Conservation (phyloP, 2,888 invertebrate species). For the Neuroscelio doddi region DNA sequence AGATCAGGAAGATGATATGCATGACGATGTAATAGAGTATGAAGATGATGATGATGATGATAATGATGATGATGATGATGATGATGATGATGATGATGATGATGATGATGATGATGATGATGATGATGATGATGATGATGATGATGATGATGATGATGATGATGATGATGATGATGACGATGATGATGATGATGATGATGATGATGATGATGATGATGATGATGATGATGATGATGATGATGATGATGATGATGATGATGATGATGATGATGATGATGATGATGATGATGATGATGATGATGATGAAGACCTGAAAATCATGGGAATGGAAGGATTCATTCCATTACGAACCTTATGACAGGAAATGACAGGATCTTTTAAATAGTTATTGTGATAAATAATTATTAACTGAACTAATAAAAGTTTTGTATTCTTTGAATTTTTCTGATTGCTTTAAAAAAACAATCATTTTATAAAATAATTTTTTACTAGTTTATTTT, state of each 20-base stretch:
- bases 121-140: too few species aligned
- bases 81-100: too few species aligned
- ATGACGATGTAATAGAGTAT: too few species aligned
- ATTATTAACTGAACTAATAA: background rate
- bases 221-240: too few species aligned
- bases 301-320: constrained; percentile 66
- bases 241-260: constrained; percentile 43
- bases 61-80: too few species aligned
- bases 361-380: constrained; percentile 23
- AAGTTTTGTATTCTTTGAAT: constrained; percentile 1
- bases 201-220: too few species aligned
- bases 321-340: constrained; percentile 69
- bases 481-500: too few species aligned
- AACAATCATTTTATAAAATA: too few species aligned
- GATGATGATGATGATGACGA: constrained; percentile 51
- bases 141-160: constrained; percentile 43
- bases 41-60: too few species aligned
- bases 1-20: too few species aligned
- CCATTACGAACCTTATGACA: constrained; percentile 66
- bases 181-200: too few species aligned
- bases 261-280: constrained; percentile 52
- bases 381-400: constrained; percentile 6
- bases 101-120: too few species aligned
- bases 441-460: background rate
- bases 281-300: constrained; percentile 55